Conservation (phyloP, 2,888 invertebrate genomes). For the Chalcosyrphus nemorum region DNA sequence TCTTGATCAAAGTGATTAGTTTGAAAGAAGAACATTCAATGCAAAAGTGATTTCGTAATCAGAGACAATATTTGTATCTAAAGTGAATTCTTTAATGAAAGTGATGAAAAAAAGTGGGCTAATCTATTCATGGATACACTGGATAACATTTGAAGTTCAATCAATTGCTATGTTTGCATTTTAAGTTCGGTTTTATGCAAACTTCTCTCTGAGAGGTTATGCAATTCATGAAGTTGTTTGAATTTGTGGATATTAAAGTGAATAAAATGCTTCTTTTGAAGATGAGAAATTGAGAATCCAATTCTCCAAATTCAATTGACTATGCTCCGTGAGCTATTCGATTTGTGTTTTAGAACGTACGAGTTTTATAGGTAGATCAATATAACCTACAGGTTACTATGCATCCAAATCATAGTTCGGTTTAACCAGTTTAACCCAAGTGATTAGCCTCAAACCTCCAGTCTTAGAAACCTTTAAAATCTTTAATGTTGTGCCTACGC, state of each 20-base stretch:
- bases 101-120: slow-evolving; percentile 18
- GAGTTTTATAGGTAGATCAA: too few relatives aligned
- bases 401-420: too few relatives aligned
- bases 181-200: slow-evolving; percentile 2
- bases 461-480: too few relatives aligned
- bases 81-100: slow-evolving; percentile 43
- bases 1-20: slow-evolving; percentile 64
- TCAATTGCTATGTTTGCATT: neutral
- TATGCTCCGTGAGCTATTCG: too few relatives aligned
- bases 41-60: slow-evolving; percentile 52
- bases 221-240: neutral
- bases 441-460: too few relatives aligned
- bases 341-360: too few relatives aligned
- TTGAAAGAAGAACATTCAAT: slow-evolving; percentile 36
- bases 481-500: too few relatives aligned
- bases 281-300: too few relatives aligned
- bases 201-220: neutral
- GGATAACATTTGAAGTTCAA: slow-evolving; percentile 37
- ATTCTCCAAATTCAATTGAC: too few relatives aligned
- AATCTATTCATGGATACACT: slow-evolving; percentile 29
- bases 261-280: too few relatives aligned
- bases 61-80: slow-evolving; percentile 25
- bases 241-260: neutral
- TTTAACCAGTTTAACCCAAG: too few relatives aligned
- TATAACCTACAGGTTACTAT: too few relatives aligned